Base-by-base conservation (phyloP, 2,888 invertebrate species). In the Linhomoeus sp. region DNA sequence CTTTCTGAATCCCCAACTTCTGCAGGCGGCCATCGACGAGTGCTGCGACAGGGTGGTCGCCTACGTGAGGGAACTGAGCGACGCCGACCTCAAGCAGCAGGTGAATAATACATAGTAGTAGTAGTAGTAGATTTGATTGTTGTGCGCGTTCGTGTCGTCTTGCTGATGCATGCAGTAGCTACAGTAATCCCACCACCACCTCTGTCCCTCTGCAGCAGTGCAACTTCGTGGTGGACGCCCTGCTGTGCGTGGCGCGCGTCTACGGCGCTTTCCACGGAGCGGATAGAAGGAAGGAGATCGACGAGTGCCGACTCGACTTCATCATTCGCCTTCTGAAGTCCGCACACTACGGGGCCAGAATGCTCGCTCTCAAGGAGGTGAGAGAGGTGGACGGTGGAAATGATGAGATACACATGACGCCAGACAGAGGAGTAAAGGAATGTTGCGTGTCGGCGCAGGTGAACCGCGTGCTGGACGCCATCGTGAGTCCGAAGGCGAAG, bases 341-440 rank as follows among this genome's bases (percentile, higher is more conserved):
- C 12, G 66, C 69, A 26, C 67, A 70, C 55, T 72, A 70, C 56
- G 70, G 68, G 57, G 67, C 69, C 20, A 62, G 67, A 55, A 72
- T 71, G 69, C 69, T 69, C 57, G 70, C 69, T 1, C 57, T 71
- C 24, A 71, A 70, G 61, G 70, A 69, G 66, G 69, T 68, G 50
- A 49, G 19, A n/a, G 17, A 19, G 37, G 37, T 37, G 37, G 37
- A 37, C n/a, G 37, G 17, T n/a, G n/a, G n/a, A n/a, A n/a, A n/a
- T n/a, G n/a, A n/a, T n/a, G n/a, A n/a, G n/a, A n/a, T n/a, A n/a
- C n/a, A n/a, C n/a, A n/a, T n/a, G n/a, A n/a, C n/a, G n/a, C n/a
- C n/a, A 19, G 37, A 19, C 9, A 19, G 37, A 37, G 14, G 39
- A 26, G 19, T 46, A 15, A 25, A n/a, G n/a, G 38, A 37, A 19